Conservation (phyloP, 2,113 vertebrate species). For the Procavia capensis region DNA sequence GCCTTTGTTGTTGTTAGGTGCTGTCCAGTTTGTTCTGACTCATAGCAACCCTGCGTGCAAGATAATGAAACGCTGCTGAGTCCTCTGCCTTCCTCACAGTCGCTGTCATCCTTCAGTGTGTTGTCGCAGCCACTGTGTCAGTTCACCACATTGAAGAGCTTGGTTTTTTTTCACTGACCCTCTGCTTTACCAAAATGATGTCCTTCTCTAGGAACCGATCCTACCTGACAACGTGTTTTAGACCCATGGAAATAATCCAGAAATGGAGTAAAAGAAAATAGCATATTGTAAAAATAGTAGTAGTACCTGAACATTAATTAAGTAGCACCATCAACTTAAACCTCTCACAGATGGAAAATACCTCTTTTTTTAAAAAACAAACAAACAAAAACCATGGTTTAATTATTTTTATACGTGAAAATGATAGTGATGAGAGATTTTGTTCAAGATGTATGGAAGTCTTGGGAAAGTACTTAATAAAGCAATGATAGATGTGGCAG, state of each 20-base stretch:
- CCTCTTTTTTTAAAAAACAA: constrained; percentile 14
- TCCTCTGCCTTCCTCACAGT: too few species aligned
- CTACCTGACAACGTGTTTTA: background rate
- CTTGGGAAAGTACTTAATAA: constrained; percentile 39
- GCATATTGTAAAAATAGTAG: constrained; percentile 1
- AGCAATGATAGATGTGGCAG: background rate
- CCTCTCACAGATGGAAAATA: background rate
- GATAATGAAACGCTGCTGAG: too few species aligned
- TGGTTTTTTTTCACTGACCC: too few species aligned
- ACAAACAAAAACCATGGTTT: constrained; percentile 11
- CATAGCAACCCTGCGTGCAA: too few species aligned
- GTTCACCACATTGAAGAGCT: too few species aligned
- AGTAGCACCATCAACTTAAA: constrained; percentile 10
- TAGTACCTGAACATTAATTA: constrained; percentile 11
- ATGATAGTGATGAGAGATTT: constrained; percentile 13
- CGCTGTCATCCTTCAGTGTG: too few species aligned
- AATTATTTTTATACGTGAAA: background rate
- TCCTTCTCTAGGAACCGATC: too few species aligned
- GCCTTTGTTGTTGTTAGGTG: too few species aligned
- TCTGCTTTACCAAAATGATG: too few species aligned
- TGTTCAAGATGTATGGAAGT: background rate
- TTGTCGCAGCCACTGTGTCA: too few species aligned
- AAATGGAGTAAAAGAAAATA: background rate
- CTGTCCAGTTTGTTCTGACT: too few species aligned
- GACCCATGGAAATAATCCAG: background rate